Evolutionary conservation across 2,113 vertebrate species (phyloP).

Genomic region (Ia io): DNA sequence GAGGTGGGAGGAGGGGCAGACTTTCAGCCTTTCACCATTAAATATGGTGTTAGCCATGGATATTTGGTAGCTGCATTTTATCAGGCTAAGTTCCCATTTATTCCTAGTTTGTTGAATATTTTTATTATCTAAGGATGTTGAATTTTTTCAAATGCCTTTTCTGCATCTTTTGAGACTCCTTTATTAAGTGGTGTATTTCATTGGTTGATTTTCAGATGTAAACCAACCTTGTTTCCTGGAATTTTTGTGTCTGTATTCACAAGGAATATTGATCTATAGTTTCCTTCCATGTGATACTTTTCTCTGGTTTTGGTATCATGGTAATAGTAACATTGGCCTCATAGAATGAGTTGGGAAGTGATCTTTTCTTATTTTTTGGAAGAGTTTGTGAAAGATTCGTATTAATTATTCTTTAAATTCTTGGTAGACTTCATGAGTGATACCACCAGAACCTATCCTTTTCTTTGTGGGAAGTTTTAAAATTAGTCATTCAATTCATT

Average conservation of each 20-base stretch:
- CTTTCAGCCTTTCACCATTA: background rate
- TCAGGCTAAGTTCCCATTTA: background rate
- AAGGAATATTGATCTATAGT: background rate
- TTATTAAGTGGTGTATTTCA: background rate
- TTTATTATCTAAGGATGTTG: background rate
- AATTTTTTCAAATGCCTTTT: constrained; percentile 24
- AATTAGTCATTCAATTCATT: background rate
- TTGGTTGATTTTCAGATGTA: background rate
- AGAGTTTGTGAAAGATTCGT: background rate
- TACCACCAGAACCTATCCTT: background rate
- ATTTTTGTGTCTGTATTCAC: background rate
- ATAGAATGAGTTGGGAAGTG: background rate
- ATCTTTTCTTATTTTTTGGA: background rate
- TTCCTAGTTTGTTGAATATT: background rate
- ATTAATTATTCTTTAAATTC: constrained; percentile 5
- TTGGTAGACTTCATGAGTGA: background rate
- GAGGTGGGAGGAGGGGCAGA: no score
- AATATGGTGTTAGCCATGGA: background rate
- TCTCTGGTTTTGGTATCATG: constrained; percentile 10
- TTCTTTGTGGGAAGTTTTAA: constrained; percentile 24
- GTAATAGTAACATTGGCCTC: background rate
- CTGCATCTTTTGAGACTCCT: background rate
- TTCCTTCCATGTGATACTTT: background rate
- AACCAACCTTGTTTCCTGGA: background rate
- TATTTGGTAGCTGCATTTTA: background rate